Evolutionary conservation across 1,140 invertebrate species (phyloP), one percentile per base, ranked within the genome.

Genomic region (Heliconius hermathena): DNA sequence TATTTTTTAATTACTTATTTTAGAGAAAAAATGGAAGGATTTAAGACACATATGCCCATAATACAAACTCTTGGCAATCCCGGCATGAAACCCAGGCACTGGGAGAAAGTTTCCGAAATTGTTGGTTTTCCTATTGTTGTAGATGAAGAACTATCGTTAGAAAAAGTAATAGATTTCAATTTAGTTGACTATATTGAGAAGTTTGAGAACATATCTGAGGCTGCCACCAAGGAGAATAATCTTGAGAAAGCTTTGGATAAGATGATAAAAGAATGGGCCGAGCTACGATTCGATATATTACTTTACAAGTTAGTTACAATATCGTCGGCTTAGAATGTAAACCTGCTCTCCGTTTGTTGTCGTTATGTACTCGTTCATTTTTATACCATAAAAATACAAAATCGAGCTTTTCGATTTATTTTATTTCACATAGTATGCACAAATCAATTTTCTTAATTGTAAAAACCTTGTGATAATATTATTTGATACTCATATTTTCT

Each of bases 21-120:
- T 73, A 95, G 97, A 88, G 94, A 92, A 78, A 96, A 96, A 91
- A 98, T 99, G 80, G 98, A 99, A 88, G 97, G 97, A 22, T 99
- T 99, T 93, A 97, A 97, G 81, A 97, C 97, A 71, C 96, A 99
- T 89, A 96, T 99, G 96, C 98, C 98, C 0, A 96, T 99, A 8
- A 97, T 99, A 74, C 96, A 97, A 88, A 99, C 98, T 0, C 94
- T 99, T 1, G 99, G 99, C 60, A 99, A 99, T 95, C 98, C 98
- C 6, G 98, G 97, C 52, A 96, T 99, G 95, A 97, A 99, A 88
- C 96, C 96, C 16, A 96, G 99, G 13, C 99, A 99, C 92, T 99
- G 99, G 99, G 98, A 99, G 87, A 97, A 98, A 93, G 97, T 99
- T 16, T 99, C 98, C 0, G 98, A 99, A 86, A 98, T 99, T 78